These are phyloP conservation scores for Patella caerulea DNA, from an alignment of 2,888 invertebrate genomes.

Conservation along the genomic window DNA sequence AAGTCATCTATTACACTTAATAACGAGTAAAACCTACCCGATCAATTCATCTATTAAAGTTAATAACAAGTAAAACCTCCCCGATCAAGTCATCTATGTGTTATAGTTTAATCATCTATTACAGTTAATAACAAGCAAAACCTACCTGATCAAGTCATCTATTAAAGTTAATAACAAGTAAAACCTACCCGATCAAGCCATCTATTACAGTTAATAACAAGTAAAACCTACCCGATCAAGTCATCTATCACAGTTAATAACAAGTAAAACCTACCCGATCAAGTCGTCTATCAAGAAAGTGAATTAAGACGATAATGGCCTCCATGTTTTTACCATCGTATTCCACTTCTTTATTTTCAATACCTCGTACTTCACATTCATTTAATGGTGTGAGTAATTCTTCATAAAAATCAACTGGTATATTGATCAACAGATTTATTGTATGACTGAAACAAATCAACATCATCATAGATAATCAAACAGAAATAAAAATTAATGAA, in stretches of 20 bases:
- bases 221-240: constrained; percentile 72
- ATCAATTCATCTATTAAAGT: neutral
- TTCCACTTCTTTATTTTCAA: constrained; percentile 71
- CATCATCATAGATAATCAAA: neutral
- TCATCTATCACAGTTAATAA: constrained; percentile 75
- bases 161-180: constrained; percentile 71
- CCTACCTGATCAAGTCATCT: neutral
- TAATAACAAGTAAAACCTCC: neutral
- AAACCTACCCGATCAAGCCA: constrained; percentile 80
- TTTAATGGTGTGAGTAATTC: constrained; percentile 79
- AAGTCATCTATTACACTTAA: neutral
- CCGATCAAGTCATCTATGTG: neutral
- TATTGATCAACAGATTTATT: constrained; percentile 86
- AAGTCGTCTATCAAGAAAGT: constrained; percentile 80
- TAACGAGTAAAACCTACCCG: neutral
- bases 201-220: constrained; percentile 45
- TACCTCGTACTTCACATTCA: constrained; percentile 69
- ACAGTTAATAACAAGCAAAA: constrained; percentile 69
- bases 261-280: constrained; percentile 72
- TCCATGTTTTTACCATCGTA: constrained; percentile 85
- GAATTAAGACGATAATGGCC: constrained; percentile 81
- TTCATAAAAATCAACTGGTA: constrained; percentile 83
- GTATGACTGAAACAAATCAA: constrained; percentile 77
- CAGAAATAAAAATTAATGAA: neutral
- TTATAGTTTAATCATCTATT: too few relatives aligned